Evolutionary conservation across 1,140 invertebrate genomes (phyloP).

Genomic region (Pachypeltis micranthus): DNA sequence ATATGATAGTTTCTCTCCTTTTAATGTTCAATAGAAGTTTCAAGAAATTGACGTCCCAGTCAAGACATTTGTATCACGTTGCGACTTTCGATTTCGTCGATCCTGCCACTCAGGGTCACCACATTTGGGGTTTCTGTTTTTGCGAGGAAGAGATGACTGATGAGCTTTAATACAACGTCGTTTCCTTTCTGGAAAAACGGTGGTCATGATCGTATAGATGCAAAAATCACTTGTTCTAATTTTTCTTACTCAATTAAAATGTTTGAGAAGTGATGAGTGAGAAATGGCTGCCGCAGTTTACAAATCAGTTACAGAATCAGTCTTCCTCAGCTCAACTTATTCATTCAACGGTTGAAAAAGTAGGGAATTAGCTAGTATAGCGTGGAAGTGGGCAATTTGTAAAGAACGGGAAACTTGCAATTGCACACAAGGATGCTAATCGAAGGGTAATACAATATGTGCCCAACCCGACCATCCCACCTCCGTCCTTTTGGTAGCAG

Average conservation of each 20-base stretch:
- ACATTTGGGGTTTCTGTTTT: constrained; percentile 15
- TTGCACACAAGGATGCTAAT: too few relatives aligned
- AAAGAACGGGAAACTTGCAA: too few relatives aligned
- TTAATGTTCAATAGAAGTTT: too few relatives aligned
- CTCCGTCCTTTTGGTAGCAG: too few relatives aligned
- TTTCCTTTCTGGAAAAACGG: not conserved
- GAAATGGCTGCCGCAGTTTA: not conserved
- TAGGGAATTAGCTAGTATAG: not conserved
- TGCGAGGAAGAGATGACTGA: not conserved
- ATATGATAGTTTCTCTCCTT: too few relatives aligned
- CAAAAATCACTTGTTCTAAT: not conserved
- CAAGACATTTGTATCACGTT: too few relatives aligned
- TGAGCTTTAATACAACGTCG: not conserved
- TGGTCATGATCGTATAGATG: too few relatives aligned
- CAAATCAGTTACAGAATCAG: not conserved
- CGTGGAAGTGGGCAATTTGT: too few relatives aligned
- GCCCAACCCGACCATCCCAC: too few relatives aligned
- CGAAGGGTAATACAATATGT: too few relatives aligned
- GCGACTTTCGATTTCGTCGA: not conserved
- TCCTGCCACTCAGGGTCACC: constrained; percentile 5
- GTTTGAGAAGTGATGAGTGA: not conserved
- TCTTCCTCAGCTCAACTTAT: not conserved
- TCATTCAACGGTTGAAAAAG: not conserved
- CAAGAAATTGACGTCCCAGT: too few relatives aligned
- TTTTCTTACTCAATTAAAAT: not conserved